phyloP scores from a whole-genome alignment of 2,113 vertebrate species.

The Isichthys henryi region DNA sequence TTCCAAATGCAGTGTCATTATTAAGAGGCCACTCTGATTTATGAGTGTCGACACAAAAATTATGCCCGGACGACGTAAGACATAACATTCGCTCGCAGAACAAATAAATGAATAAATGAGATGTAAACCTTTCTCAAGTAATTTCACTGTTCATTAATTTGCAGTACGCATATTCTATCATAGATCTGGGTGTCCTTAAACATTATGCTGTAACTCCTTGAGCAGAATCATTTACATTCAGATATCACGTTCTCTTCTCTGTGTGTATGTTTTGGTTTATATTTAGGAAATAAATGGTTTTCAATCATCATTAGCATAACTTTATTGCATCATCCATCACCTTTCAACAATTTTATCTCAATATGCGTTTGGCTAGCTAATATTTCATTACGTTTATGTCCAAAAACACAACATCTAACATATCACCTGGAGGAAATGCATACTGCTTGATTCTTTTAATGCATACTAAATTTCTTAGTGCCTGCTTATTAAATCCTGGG shows the following conservation, averaged over 20 bases:
- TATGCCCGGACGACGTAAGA: neutral
- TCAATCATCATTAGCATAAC: neutral
- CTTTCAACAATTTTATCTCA: neutral
- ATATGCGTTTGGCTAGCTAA: neutral
- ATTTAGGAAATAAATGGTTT: neutral
- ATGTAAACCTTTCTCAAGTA: constrained; percentile 11
- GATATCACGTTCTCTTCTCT: neutral
- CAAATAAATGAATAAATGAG: constrained; percentile 15
- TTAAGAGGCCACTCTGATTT: neutral
- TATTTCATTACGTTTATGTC: neutral
- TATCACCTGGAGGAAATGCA: neutral
- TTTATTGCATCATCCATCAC: neutral
- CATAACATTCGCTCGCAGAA: constrained; percentile 10
- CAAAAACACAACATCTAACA: neutral
- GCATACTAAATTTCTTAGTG: neutral
- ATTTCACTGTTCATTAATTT: constrained; percentile 19
- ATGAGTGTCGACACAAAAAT: neutral
- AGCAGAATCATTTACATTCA: constrained; percentile 5
- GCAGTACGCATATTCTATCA: constrained; percentile 7
- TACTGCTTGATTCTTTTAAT: neutral
- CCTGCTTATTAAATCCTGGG: neutral
- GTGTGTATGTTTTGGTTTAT: neutral
- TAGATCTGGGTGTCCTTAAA: constrained; percentile 11
- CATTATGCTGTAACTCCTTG: neutral
- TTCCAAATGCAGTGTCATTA: neutral